phyloP scores from a whole-genome alignment of 2,113 vertebrate genomes.

The Hemibates koningsi region DNA sequence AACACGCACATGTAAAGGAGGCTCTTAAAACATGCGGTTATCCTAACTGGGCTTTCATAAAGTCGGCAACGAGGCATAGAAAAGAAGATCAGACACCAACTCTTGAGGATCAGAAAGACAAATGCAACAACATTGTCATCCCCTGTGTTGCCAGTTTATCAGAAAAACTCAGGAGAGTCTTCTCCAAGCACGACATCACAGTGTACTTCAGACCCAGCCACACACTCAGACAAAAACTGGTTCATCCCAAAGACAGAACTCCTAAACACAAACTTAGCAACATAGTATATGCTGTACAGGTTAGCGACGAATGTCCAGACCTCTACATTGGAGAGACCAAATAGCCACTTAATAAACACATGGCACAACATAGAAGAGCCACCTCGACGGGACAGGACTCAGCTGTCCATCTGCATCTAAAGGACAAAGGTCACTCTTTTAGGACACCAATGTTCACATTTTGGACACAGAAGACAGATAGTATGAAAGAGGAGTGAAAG shows the following conservation, averaged over 20 bases:
- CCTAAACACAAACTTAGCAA: background rate
- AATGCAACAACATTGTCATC: background rate
- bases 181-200: background rate
- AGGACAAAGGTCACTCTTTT: background rate
- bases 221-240: background rate
- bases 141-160: background rate
- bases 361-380: background rate
- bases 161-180: background rate
- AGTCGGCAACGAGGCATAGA: background rate
- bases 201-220: background rate
- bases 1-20: fast-evolving
- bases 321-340: background rate
- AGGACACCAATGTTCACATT: background rate
- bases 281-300: background rate
- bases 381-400: background rate
- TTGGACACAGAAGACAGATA: background rate
- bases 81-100: background rate
- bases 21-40: background rate
- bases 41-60: background rate
- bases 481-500: background rate
- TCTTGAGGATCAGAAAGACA: background rate
- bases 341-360: background rate
- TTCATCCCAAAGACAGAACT: background rate
- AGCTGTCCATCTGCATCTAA: background rate
- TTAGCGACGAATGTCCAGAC: background rate